Base-by-base conservation (phyloP, 64 coral and sea anemone genomes). In the Montipora capricornis region DNA sequence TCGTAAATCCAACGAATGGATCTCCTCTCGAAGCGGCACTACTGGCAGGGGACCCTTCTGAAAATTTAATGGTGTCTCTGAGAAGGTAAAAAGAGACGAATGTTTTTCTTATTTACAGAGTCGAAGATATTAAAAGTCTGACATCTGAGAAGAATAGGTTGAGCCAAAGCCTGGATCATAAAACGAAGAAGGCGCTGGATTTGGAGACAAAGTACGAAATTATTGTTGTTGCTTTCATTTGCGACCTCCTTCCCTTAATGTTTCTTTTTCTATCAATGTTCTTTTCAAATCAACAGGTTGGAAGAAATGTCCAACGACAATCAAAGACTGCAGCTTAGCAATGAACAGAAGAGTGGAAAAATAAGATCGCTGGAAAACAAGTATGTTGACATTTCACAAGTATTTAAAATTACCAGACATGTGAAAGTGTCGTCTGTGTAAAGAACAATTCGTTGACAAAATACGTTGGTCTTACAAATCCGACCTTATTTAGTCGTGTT, bases 281-380 rank as follows among this genome's bases (percentile, higher is more conserved):
- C 22, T n/a, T 49, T 22, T 60, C 61, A 13, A 5, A 22, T 55
- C 75, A n/a, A 26, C 17, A 96, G 95, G 46, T 67, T 90, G 77
- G 95, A 96, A 22, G 95, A 94, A 53, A 94, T 94, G 74, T 90
- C 91, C 75, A 77, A 26, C 68, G 95, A 96, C 22, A 96, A 93
- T 44, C 75, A 80, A 46, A 74, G 92, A 84, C 24, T 94, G 17
- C 92, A 90, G 61, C 87, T 90, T 69, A 94, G 45, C 52, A 74
- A 74, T 12, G 86, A 89, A 53, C 62, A 90, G 70, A 96, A 96
- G 80, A 75, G 57, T 76, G 79, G 83, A 51, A 96, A 87, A 94
- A 67, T 96, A 44, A 86, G 77, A 91, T 76, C 91, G 11, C 81
- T 94, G 58, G 91, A 96, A 81, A 81, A 75, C 64, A 96, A 88